Evolutionary conservation across 1,140 invertebrate genomes (phyloP), one percentile per base, ranked within the genome.

Genomic region (Asobara japonica): DNA sequence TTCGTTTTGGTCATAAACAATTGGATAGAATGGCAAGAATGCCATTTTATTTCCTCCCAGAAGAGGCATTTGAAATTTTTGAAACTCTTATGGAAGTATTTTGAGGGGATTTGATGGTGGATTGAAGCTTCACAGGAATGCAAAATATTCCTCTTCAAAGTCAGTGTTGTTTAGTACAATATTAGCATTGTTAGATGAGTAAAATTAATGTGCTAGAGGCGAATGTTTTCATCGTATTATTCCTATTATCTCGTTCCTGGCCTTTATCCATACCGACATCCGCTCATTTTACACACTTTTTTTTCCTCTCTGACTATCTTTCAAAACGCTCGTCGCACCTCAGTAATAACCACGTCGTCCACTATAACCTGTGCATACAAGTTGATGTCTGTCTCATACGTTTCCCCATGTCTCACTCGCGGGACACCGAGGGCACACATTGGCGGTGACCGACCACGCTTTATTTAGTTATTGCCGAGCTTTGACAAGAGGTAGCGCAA

Each of bases 381-480:
- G 48, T 11, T 11, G 18, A 10, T 56, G 7, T 56, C 18, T 56
- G 11, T 56, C 31, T 36, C 31, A 6, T 36, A 6, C 31, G 31
- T 36, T 36, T 36, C 31, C 11, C 31, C 31, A 11, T 36, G 5
- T 6, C 31, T 36, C 31, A 11, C 5, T 36, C n/a, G 31, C 31
- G 11, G 31, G 5, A n/a, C 5, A 48, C 13, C n/a, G 41, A 10
- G n/a, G n/a, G 6, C n/a, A n/a, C 33, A 30, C 41, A 67, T 67
- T 10, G 41, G 20, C n/a, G 29, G n/a, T 27, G 22, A 16, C 20
- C 31, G 48, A 30, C 41, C 25, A 4, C 31, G 51, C 66, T 69
- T 69, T 69, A 69, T 69, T 69, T 60, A 69, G 66, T 69, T 69
- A 69, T 69, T 69, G 60, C 41, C 67, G 25, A 25, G 67, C 51